Base-by-base conservation (phyloP, 1,140 invertebrate species). In the Hermetia illucens region DNA sequence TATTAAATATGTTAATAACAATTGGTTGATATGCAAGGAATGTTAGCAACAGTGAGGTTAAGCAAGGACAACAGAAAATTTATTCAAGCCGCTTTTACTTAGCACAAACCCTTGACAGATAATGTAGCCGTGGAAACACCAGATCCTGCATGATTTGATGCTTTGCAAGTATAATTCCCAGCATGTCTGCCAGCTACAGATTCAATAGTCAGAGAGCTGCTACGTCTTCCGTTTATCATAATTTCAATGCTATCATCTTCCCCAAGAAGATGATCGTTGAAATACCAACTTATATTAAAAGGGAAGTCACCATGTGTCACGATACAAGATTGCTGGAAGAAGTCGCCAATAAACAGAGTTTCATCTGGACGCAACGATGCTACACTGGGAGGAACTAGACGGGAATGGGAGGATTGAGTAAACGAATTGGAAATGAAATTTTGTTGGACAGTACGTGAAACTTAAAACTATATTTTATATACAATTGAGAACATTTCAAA, bases 241-340 rank as follows among this genome's bases (percentile, higher is more conserved):
- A 60, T 68, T n/a, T 46, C 62, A 38, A 65, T 50, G 4, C 56
- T 53, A 9, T 46, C 34, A 36, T 50, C 18, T 27, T 52, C 34
- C 8, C 38, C 38, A 19, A 51, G 47, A 35, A 68, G 63, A 43
- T 70, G 65, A 35, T 73, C 79, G 58, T 86, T 78, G 55, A 82
- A 82, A 48, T 71, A 70, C 83, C 82, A 88, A 41, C 71, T 68
- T 39, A 87, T 80, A 43, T 75, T 71, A 43, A 82, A 69, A 8
- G 82, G 82, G 44, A 75, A 68, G 61, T 85, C 83, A 35, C 83
- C 83, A 56, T 84, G 82, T 44, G 77, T 69, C 31, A 88, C 75
- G 20, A 77, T 71, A 62, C 83, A 88, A 43, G 71, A 71, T 20
- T 81, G 68, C 39, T 82, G 79, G 42, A 80, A 76, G 44, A 77